Evolutionary conservation across 1,140 invertebrate genomes (phyloP), one percentile per base, ranked within the genome.

Genomic region (Thrips palmi): DNA sequence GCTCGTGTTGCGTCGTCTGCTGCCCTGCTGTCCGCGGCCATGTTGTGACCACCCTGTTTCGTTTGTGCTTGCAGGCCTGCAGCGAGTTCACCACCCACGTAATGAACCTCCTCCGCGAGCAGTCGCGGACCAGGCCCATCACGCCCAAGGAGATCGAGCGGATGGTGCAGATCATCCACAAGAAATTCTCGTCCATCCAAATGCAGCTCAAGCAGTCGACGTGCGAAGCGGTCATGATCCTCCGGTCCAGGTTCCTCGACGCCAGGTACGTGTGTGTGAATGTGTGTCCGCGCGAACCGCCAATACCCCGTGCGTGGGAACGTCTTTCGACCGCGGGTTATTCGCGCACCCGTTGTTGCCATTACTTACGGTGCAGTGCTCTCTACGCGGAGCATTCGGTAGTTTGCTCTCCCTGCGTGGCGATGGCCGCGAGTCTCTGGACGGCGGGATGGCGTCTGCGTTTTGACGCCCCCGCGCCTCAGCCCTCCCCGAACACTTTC

Each of bases 161-260:
- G 51, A 99, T 99, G 96, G 94, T 99, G 18, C 86, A 89, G 62
- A 99, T 99, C 49, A 98, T 99, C 47, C 87, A 97, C 58, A 96
- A 96, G 69, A 98, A 98, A 60, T 99, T 99, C 70, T 93, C 88
- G 47, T 93, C 91, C 43, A 99, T 99, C 53, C 94, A 99, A 64
- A 94, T 98, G 80, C 96, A 99, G 62, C 63, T 99, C 47, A 99
- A 99, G 62, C 96, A 99, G 64, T 94, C 87, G 43, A 99, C 94
- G 11, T 99, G 96, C 58, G 96, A 99, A 60, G 96, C 96, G n/a
- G 94, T 99, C 35, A 99, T 99, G 94, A 98, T 99, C 43, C 68
- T 99, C 19, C 70, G 93, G 53, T 82, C 77, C 40, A 62, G 78
- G 62, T 97, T 97, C 67, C 70, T 97, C 39, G 93, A 97, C 60